Percentiles rank a stretch among this genome's conserved stretches.
phyloP scores from a whole-genome alignment of 2,113 vertebrate genomes.

The Strix aluco region DNA sequence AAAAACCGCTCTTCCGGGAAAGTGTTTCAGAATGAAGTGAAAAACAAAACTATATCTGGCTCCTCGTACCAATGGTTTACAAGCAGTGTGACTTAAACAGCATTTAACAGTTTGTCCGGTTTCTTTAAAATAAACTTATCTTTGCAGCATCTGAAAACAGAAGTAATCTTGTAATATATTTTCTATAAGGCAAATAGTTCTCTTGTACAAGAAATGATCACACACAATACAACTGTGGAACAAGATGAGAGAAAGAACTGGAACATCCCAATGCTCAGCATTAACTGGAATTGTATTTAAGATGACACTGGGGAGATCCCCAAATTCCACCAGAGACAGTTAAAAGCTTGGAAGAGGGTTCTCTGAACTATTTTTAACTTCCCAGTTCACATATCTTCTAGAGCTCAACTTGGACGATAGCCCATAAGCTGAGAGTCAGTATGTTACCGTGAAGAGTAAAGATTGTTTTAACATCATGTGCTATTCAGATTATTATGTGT shows the following conservation, averaged over 20 bases:
- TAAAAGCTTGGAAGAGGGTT: background rate
- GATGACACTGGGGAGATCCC: rapidly evolving
- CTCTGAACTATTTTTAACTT: conserved; percentile 16
- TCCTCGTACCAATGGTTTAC: background rate
- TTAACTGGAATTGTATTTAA: background rate
- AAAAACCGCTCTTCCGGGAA: background rate
- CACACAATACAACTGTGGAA: background rate
- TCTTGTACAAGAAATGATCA: background rate
- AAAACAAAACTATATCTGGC: background rate
- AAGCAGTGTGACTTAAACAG: background rate
- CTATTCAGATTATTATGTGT: background rate
- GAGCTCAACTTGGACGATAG: background rate
- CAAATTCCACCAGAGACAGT: background rate
- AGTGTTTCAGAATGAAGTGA: background rate
- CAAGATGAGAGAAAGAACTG: background rate
- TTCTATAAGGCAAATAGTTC: background rate
- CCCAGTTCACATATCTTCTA: background rate
- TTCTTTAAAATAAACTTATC: background rate
- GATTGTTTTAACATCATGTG: background rate
- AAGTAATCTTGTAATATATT: background rate
- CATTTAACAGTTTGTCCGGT: background rate
- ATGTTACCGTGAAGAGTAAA: background rate
- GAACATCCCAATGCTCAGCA: background rate
- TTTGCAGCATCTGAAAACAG: background rate
- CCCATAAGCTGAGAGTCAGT: background rate